Evolutionary conservation across 2,797 vertebrate genomes (phyloP), one percentile per base, ranked within the genome.

Genomic region (Miichthys miiuy): DNA sequence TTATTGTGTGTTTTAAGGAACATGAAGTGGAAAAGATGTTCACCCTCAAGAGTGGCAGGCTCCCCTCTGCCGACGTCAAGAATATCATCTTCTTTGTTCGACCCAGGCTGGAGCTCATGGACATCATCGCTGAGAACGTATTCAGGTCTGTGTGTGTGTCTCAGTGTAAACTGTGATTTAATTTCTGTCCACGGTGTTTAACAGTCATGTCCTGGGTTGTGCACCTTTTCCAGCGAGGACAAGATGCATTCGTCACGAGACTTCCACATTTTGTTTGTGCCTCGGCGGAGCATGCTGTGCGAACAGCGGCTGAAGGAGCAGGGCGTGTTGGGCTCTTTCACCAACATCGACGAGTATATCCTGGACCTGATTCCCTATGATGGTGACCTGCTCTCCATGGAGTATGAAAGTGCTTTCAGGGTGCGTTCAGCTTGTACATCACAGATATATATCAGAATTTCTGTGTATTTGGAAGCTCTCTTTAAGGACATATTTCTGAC

Each of bases 21-120:
- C 98, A 99, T 95, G 98, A 99, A 90, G 98, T 99, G 87, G 98
- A 99, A 80, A 99, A 99, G 94, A 99, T 99, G 98, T 99, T 99
- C 87, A 98, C 98, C 0, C 97, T 99, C 12, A 99, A 99, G 91
- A 94, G 93, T 3, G 97, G 96, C 30, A 95, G 96, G 25, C 95
- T 99, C 58, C 98, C 98, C 0, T 51, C 96, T 48, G 96, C 98
- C 0, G 97, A 98, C 12, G 98, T 99, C 84, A 99, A 98, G 93
- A 99, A 98, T 41, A 95, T 99, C 20, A 99, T 99, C 79, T 99
- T 99, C 89, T 98, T 99, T 77, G 97, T 99, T 48, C 94, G 98
- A 78, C 98, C 98, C 25, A 95, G 93, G 71, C 92, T 99, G 84
- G 98, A 99, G 91, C 91, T 99, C 66, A 99, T 99, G 98, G 98